These are phyloP conservation scores for Heteractis magnifica DNA, from an alignment of 92 coral and sea anemone species.

Conservation along the genomic window DNA sequence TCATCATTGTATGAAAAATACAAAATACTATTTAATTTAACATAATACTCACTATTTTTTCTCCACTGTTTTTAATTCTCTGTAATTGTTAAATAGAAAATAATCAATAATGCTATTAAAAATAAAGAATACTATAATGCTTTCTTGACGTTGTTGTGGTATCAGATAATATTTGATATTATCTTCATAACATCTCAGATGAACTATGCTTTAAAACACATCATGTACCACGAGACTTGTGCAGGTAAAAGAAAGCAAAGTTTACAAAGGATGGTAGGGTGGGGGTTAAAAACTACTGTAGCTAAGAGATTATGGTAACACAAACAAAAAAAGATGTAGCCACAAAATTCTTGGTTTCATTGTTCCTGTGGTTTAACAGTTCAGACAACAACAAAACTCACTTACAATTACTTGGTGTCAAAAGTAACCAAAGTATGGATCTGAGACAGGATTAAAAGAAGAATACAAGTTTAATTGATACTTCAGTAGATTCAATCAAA, in stretches of 20 bases:
- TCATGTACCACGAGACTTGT: slow-evolving; percentile 29
- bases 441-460: background rate
- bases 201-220: slow-evolving; percentile 74
- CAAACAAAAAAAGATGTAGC: no score
- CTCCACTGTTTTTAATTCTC: no score
- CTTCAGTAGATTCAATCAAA: background rate
- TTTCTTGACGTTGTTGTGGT: background rate
- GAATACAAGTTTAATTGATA: background rate
- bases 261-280: no score
- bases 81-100: background rate
- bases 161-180: background rate
- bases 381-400: no score
- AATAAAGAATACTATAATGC: background rate
- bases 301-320: no score
- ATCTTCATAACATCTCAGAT: slow-evolving; percentile 45
- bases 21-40: no score
- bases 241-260: background rate
- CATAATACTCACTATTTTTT: no score
- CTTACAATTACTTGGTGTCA: no score
- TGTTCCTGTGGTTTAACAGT: no score
- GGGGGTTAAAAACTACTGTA: no score
- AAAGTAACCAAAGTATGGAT: no score
- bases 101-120: background rate
- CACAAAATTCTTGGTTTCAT: no score
- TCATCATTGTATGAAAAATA: slow-evolving; percentile 53